Percentiles rank a stretch among this genome's conserved stretches.
Evolutionary conservation across 2,888 invertebrate species (phyloP).

Genomic region (Abrostola tripartita): DNA sequence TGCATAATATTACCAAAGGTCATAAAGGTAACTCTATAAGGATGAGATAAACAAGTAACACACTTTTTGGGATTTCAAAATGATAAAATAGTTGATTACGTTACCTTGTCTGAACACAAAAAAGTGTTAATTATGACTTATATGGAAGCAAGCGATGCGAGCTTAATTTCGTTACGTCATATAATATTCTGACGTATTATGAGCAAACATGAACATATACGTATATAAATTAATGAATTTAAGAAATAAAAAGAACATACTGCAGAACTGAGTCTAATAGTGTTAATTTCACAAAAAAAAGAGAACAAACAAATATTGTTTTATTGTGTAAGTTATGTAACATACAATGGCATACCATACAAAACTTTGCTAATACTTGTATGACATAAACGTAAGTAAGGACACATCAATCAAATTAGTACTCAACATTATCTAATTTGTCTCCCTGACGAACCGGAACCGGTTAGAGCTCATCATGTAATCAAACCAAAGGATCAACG

Average conservation of each 20-base stretch:
- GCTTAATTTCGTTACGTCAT: slow-evolving; percentile 21
- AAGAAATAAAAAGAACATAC: too few species aligned
- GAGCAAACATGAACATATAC: too few species aligned
- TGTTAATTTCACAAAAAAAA: too few species aligned
- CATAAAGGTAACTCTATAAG: neutral
- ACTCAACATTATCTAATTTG: neutral
- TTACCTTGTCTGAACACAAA: slow-evolving; percentile 5
- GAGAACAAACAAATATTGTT: too few species aligned
- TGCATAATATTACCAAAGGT: neutral
- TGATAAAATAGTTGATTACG: neutral
- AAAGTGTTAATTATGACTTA: slow-evolving; percentile 21
- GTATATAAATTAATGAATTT: too few species aligned
- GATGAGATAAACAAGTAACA: neutral
- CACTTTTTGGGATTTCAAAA: slow-evolving; percentile 7
- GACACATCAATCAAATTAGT: neutral
- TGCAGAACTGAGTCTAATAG: too few species aligned
- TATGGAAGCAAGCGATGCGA: slow-evolving; percentile 16
- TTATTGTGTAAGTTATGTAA: too few species aligned
- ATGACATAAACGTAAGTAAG: neutral
- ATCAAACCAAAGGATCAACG: slow-evolving; percentile 55
- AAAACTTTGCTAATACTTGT: neutral
- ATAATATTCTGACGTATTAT: too few species aligned
- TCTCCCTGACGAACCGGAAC: slow-evolving; percentile 42
- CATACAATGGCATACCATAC: too few species aligned
- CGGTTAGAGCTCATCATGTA: slow-evolving; percentile 57